Conservation (phyloP, 1,140 invertebrate species). For the Drosophila nikananu region DNA sequence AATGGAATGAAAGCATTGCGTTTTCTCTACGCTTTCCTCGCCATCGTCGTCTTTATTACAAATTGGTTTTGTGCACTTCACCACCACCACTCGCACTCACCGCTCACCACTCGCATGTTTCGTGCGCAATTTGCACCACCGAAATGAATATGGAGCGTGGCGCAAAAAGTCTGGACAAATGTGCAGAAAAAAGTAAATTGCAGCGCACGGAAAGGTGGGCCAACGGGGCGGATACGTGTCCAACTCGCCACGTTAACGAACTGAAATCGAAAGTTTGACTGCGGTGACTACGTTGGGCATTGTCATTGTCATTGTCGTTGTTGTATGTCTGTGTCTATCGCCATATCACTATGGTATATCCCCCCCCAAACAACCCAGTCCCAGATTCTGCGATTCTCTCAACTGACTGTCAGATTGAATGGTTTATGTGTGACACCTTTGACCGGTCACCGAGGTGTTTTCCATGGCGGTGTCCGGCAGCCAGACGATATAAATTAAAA, state of each 20-base stretch:
- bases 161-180: constrained; percentile 41
- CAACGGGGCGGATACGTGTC: constrained; percentile 64
- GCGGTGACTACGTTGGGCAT: constrained; percentile 63
- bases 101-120: constrained; percentile 71
- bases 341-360: constrained; percentile 34
- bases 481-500: constrained; percentile 72
- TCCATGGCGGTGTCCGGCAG: constrained; percentile 30
- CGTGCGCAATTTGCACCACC: constrained; percentile 74
- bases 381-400: constrained; percentile 10
- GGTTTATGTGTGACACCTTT: constrained; percentile 83
- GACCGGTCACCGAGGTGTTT: constrained; percentile 64
- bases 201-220: constrained; percentile 49
- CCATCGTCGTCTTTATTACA: constrained; percentile 80
- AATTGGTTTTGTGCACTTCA: constrained; percentile 81
- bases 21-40: constrained; percentile 45
- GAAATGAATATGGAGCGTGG: constrained; percentile 71
- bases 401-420: constrained; percentile 76
- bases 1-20: constrained; percentile 58
- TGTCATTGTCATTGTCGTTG: constrained; percentile 43
- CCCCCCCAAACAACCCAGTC: constrained; percentile 1
- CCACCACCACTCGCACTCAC: constrained; percentile 38
- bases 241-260: constrained; percentile 74
- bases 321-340: constrained; percentile 17
- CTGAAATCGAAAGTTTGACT: constrained; percentile 79
- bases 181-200: constrained; percentile 43